These are phyloP conservation scores for Holacanthus passer DNA, from an alignment of 2,113 vertebrate genomes.

Conservation along the genomic window DNA sequence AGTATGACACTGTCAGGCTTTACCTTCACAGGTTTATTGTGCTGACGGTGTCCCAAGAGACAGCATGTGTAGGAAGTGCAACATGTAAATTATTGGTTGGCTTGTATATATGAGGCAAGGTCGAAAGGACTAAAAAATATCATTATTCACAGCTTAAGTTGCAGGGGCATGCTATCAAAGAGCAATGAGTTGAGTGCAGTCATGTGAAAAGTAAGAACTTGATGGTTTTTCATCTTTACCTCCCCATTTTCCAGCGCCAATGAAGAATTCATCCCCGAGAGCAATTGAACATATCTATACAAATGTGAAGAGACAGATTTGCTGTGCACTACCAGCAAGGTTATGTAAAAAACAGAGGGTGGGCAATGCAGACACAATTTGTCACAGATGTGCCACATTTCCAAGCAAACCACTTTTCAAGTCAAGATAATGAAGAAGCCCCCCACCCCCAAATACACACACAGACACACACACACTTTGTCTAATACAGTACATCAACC, in stretches of 20 bases:
- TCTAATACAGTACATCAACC: conserved; percentile 53
- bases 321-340: conserved; percentile 67
- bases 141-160: conserved; percentile 70
- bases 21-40: background rate
- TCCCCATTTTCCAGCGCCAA: conserved; percentile 43
- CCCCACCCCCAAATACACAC: background rate
- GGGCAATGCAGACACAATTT: conserved; percentile 57
- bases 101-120: conserved; percentile 45
- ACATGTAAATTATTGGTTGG: conserved; percentile 49
- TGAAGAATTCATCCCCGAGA: conserved; percentile 63
- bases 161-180: conserved; percentile 56
- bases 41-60: conserved; percentile 35
- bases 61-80: conserved; percentile 36
- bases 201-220: conserved; percentile 66
- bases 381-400: conserved; percentile 60
- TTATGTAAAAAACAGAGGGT: conserved; percentile 61
- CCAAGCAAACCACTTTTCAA: conserved; percentile 60
- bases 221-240: conserved; percentile 51
- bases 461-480: conserved; percentile 37
- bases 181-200: conserved; percentile 65
- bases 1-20: conserved; percentile 41
- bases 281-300: conserved; percentile 61
- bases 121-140: conserved; percentile 59
- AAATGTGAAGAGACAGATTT: conserved; percentile 75
- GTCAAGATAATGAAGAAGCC: conserved; percentile 62